Evolutionary conservation across 2,888 invertebrate species (phyloP), one percentile per base, ranked within the genome.

Genomic region (Carabus problematicus): DNA sequence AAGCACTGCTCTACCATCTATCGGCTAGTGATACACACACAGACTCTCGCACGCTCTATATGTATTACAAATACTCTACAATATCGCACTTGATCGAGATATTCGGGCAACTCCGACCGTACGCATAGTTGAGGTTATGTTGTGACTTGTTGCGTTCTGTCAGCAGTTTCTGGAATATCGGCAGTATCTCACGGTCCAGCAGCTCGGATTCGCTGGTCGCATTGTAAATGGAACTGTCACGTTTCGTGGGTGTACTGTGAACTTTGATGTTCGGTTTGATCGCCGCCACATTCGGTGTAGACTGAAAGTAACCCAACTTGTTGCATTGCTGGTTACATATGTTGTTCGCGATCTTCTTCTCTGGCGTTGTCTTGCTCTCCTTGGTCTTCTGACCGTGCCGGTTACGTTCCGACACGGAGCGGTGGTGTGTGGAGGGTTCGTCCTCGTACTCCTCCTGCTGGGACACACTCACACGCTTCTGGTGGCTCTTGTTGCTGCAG

Each of bases 11-110:
- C 45, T 12, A 45, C 14, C 45, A 45, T 45, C 14, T 45, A 12
- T 4, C n/a, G 7, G 7, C 14, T 14, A 45, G n/a, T 7, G 29
- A 39, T 56, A 14, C 29, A 14, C 11, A 56, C n/a, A 12, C n/a
- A 19, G 9, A 9, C n/a, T 9, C 14, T 29, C 12, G 12, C 39
- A 56, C 12, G n/a, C 14, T 11, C 1, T n/a, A 56, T 56, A 29
- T 8, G n/a, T 56, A 29, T 86, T 91, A 95, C 82, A 95, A 89
- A 83, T 96, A 95, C 80, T 95, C 95, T 76, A 95, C 95, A 77
- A 96, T 95, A 85, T 95, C 95, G 86, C 95, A 95, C 84, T 95
- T 95, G 76, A 96, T 95, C 72, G 95, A 94, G 84, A 95, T 95
- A 85, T 95, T 95, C 39, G 95, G 95, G 81, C 95, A 95, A 77